These are phyloP conservation scores for Steinernema scapterisci DNA, from an alignment of 2,888 invertebrate species.

Conservation along the genomic window DNA sequence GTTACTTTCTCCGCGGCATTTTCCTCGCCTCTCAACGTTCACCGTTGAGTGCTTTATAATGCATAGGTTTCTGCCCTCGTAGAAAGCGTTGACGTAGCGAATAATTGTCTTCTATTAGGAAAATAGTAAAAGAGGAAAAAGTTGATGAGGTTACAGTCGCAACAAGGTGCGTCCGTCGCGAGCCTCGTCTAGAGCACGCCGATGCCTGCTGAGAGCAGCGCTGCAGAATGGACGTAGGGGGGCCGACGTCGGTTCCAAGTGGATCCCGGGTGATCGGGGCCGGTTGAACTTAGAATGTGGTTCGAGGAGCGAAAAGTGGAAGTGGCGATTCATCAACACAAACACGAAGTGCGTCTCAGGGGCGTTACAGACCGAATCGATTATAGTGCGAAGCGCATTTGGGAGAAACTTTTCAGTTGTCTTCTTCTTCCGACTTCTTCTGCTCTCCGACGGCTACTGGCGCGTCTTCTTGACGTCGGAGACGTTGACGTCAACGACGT, in stretches of 20 bases:
- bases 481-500: constrained; percentile 20
- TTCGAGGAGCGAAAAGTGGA: not conserved
- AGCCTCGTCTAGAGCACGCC: too few species aligned
- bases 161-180: not conserved
- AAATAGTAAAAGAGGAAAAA: constrained; percentile 2
- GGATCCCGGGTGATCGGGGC: not conserved
- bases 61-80: constrained; percentile 31
- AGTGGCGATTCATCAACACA: constrained; percentile 10
- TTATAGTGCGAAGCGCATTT: constrained; percentile 25
- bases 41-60: constrained; percentile 31
- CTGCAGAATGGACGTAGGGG: too few species aligned
- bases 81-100: constrained; percentile 18
- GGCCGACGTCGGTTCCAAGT: too few species aligned
- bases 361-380: constrained; percentile 12
- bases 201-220: not conserved
- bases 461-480: not conserved
- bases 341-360: constrained; percentile 5
- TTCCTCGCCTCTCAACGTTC: constrained; percentile 25
- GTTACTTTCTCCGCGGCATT: constrained; percentile 19
- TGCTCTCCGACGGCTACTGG: too few species aligned
- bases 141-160: not conserved
- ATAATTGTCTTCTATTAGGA: constrained; percentile 24
- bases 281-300: not conserved
- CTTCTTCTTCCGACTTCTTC: not conserved
- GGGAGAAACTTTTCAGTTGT: constrained; percentile 19